These are phyloP conservation scores for Ficedula albicollis DNA, from an alignment of 2,797 vertebrate genomes.

Conservation along the genomic window DNA sequence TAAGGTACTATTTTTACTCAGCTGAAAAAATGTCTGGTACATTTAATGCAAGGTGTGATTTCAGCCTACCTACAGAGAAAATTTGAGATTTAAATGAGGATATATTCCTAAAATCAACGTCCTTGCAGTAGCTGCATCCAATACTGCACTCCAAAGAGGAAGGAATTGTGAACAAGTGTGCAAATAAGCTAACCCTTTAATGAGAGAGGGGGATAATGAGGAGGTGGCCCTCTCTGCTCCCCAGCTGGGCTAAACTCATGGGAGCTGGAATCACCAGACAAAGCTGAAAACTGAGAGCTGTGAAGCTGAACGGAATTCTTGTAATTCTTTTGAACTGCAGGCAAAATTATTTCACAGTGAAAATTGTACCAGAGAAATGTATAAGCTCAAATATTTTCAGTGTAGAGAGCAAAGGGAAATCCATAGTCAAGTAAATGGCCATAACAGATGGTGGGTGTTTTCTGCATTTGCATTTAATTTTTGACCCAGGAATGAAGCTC, in stretches of 20 bases:
- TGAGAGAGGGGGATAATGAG: neutral
- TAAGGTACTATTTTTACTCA: neutral
- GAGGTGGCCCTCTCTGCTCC: neutral
- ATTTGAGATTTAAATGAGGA: neutral
- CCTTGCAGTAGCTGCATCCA: neutral
- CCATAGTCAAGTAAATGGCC: neutral
- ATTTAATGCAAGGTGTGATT: neutral
- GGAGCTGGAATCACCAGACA: neutral
- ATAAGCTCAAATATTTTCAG: slow-evolving; percentile 16
- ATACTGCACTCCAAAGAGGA: neutral
- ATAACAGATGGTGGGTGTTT: neutral
- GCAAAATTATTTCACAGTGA: slow-evolving; percentile 11
- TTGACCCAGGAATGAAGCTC: neutral
- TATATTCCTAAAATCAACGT: neutral
- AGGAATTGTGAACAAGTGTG: neutral
- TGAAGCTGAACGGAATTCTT: slow-evolving; percentile 12
- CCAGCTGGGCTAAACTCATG: neutral
- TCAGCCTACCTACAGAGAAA: neutral
- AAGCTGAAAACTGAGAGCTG: neutral
- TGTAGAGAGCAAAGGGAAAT: neutral
- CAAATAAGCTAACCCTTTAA: neutral
- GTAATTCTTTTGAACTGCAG: slow-evolving; percentile 16
- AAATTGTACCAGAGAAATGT: neutral
- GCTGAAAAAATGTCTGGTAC: neutral
- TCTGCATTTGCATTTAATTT: slow-evolving; percentile 16